These are phyloP conservation scores for Bombus waltoni DNA, from an alignment of 1,140 invertebrate genomes.

Conservation along the genomic window DNA sequence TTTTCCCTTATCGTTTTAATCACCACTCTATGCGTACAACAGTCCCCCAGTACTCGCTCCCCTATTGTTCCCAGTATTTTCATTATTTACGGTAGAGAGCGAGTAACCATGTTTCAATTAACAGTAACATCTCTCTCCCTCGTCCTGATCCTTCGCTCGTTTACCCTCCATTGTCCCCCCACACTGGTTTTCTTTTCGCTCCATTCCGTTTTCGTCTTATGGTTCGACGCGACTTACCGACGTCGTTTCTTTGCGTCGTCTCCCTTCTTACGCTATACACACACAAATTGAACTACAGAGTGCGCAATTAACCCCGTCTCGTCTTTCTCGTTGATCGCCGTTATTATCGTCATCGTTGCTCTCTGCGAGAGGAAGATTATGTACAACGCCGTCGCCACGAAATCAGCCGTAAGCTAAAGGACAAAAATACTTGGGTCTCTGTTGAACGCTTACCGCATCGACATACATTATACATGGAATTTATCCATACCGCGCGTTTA, in stretches of 20 bases:
- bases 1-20: slow-evolving; percentile 36
- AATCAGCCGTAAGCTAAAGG: not conserved
- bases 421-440: slow-evolving; percentile 32
- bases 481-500: not conserved
- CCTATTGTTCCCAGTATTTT: slow-evolving; percentile 12
- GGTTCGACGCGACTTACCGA: too few species aligned
- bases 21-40: not conserved
- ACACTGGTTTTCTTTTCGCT: not conserved
- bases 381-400: not conserved
- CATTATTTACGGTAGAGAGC: not conserved
- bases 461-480: not conserved
- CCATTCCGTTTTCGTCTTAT: too few species aligned
- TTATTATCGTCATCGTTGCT: slow-evolving; percentile 21
- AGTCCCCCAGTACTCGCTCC: not conserved
- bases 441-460: not conserved
- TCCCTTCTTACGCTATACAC: not conserved
- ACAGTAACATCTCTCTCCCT: not conserved
- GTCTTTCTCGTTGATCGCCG: slow-evolving; percentile 5
- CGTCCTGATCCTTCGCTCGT: not conserved
- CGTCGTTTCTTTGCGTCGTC: not conserved
- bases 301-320: too few species aligned
- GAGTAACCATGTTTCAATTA: slow-evolving; percentile 26
- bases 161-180: not conserved
- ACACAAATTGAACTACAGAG: not conserved
- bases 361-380: not conserved